A percentile compares a stretch with the other conserved stretches of the same genome.
Evolutionary conservation across 37 sponge, comb jelly and placozoan genomes (phyloP).

Genomic region (Axinella damicornis): DNA sequence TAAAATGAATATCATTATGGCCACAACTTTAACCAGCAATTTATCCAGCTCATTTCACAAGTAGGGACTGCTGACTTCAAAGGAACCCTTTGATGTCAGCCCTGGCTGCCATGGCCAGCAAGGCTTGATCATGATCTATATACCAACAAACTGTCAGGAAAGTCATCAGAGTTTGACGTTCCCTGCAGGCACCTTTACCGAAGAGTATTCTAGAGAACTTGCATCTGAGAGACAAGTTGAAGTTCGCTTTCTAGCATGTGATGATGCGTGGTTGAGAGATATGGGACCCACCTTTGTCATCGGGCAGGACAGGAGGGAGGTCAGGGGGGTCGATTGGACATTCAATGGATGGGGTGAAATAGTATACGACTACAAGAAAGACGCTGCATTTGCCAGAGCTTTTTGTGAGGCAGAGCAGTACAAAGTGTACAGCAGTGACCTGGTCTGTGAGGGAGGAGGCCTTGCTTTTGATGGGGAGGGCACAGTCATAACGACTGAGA

Average conservation of each 20-base stretch:
- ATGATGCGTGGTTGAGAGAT: constrained; percentile 9
- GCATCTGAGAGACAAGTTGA: background rate
- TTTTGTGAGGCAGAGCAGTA: background rate
- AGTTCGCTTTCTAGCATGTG: background rate
- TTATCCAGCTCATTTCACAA: too few species aligned
- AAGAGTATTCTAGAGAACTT: background rate
- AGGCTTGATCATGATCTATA: too few species aligned
- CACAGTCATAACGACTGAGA: constrained; percentile 16
- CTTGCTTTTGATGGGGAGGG: constrained; percentile 34
- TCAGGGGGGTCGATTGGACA: constrained; percentile 12
- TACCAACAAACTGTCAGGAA: too few species aligned
- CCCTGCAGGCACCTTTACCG: background rate
- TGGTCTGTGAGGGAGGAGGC: constrained; percentile 26
- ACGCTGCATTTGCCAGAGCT: background rate
- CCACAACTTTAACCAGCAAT: too few species aligned
- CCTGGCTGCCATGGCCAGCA: too few species aligned
- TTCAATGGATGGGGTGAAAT: constrained; percentile 15
- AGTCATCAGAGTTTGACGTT: too few species aligned
- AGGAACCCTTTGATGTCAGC: too few species aligned
- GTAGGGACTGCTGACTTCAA: too few species aligned
- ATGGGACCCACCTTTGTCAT: constrained; percentile 16
- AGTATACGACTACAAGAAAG: background rate
- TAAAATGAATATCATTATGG: too few species aligned
- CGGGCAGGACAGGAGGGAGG: background rate
- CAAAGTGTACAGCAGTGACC: background rate